Conservation (phyloP, 2,888 invertebrate genomes). For the Octonoba sinensis region DNA sequence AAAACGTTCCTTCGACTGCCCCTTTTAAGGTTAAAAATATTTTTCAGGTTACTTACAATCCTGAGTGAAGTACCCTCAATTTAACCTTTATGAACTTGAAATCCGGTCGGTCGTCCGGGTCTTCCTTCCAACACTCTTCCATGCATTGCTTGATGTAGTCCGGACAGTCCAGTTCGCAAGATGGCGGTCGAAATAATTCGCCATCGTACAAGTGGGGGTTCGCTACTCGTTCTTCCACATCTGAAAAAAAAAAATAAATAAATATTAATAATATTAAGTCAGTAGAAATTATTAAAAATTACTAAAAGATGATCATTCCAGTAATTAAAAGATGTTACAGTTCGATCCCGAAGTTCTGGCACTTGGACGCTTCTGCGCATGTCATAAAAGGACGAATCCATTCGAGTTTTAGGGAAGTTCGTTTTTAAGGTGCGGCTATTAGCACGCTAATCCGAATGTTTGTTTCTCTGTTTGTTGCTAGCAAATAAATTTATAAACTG, state of each 20-base stretch:
- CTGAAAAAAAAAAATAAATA: conserved; percentile 47
- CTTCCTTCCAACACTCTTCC: conserved; percentile 71
- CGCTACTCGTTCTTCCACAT: conserved; percentile 70
- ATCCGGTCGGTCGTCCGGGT: conserved; percentile 71
- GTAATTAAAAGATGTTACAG: too few species aligned
- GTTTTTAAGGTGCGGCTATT: too few species aligned
- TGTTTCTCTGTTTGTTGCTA: too few species aligned
- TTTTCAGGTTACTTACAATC: conserved; percentile 79
- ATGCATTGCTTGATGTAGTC: conserved; percentile 71
- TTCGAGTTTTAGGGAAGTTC: too few species aligned
- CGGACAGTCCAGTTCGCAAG: conserved; percentile 67
- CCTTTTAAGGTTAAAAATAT: too few species aligned
- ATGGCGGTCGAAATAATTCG: conserved; percentile 65
- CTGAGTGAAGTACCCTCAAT: conserved; percentile 75
- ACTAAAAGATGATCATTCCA: background rate
- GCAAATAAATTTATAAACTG: too few species aligned
- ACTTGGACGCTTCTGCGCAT: too few species aligned
- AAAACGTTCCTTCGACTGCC: too few species aligned
- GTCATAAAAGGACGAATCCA: too few species aligned
- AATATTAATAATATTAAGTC: background rate
- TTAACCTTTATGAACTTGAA: conserved; percentile 70
- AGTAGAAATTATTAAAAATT: background rate
- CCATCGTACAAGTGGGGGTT: conserved; percentile 68
- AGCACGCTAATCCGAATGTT: too few species aligned
- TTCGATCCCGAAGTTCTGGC: background rate